phyloP scores from a whole-genome alignment of 2,113 vertebrate species.

The Monopterus albus region DNA sequence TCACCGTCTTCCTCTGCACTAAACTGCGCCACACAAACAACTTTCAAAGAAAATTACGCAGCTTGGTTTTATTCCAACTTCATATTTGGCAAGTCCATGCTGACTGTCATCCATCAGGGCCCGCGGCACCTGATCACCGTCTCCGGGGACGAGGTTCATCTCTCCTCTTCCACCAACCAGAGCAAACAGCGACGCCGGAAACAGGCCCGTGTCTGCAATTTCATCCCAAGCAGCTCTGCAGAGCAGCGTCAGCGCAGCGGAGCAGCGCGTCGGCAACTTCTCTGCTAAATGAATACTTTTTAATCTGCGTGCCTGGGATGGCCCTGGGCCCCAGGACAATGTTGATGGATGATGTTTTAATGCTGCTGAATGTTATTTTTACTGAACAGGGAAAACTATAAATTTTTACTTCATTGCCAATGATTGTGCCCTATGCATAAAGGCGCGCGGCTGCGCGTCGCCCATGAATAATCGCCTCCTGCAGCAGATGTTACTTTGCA shows the following conservation, averaged over 20 bases:
- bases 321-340: conserved; percentile 88
- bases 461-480: conserved; percentile 96
- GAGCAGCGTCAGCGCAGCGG: conserved; percentile 75
- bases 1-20: background rate
- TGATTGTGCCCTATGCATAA: conserved; percentile 95
- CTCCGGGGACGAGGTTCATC: conserved; percentile 51
- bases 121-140: conserved; percentile 31
- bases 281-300: conserved; percentile 96
- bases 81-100: conserved; percentile 63
- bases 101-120: conserved; percentile 63
- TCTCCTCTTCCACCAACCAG: conserved; percentile 50
- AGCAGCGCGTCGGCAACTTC: conserved; percentile 88
- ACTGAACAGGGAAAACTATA: conserved; percentile 99
- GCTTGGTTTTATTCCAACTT: conserved; percentile 59
- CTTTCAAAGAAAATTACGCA: conserved; percentile 42
- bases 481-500: conserved; percentile 96
- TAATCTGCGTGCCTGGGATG: conserved; percentile 91
- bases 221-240: conserved; percentile 76
- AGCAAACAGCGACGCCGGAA: conserved; percentile 15
- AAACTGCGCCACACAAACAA: conserved; percentile 16
- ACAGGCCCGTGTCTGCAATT: conserved; percentile 79
- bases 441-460: conserved; percentile 85
- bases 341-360: conserved; percentile 99
- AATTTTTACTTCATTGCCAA: conserved; percentile 99
- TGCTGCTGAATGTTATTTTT: conserved; percentile 99